phyloP scores from a whole-genome alignment of 2,113 vertebrate species.

The Suncus etruscus region DNA sequence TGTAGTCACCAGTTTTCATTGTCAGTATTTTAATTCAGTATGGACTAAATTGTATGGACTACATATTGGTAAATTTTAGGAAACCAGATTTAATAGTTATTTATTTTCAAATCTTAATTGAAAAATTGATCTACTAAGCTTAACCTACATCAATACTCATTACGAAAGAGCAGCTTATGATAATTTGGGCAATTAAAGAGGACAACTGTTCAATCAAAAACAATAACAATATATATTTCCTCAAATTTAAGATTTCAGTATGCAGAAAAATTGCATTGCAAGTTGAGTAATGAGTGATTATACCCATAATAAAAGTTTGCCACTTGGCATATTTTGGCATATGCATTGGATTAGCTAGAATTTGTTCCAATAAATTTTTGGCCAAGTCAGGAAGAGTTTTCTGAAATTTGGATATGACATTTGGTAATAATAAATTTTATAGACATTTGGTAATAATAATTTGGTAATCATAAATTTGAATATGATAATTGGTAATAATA shows the following conservation, averaged over 20 bases:
- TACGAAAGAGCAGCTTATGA: not conserved
- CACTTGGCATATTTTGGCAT: conserved; percentile 42
- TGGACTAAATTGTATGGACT: not conserved
- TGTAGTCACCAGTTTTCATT: too few relatives aligned
- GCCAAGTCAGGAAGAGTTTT: conserved; percentile 31
- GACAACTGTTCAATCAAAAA: not conserved
- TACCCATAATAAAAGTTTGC: conserved; percentile 53
- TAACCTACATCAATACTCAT: not conserved
- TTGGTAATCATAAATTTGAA: conserved; percentile 54
- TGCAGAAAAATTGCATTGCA: conserved; percentile 19
- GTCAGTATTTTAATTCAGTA: not conserved
- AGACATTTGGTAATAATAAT: conserved; percentile 50
- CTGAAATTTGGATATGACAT: conserved; percentile 59
- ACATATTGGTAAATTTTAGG: not conserved
- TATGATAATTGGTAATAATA: conserved; percentile 46
- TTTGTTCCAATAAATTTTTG: not conserved
- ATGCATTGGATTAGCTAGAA: conserved; percentile 58
- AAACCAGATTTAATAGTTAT: not conserved
- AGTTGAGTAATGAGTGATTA: conserved; percentile 23
- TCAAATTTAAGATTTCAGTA: not conserved
- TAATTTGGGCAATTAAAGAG: not conserved
- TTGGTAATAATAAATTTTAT: conserved; percentile 50
- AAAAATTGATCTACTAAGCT: not conserved
- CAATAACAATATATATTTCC: not conserved
- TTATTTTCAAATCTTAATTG: not conserved